Evolutionary conservation across 2,888 invertebrate genomes (phyloP), one percentile per base, ranked within the genome.

Genomic region (Hoplodrina blanda): DNA sequence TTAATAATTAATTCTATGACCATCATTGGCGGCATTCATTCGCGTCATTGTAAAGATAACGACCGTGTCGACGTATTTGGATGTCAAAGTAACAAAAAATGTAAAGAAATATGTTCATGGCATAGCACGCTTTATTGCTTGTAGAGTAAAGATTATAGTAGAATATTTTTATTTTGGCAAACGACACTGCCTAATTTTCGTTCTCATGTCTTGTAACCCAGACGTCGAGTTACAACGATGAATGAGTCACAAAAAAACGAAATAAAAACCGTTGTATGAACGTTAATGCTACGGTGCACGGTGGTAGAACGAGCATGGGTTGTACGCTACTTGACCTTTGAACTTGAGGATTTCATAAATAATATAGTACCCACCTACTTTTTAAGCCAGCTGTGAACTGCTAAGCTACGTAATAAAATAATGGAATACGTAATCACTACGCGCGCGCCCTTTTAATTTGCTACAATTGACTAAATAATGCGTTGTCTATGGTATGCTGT

Each of bases 211-310:
- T 83, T 75, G 67, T 46, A 41, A 46, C 17, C 46, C 46, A 46
- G 46, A 46, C 46, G 69, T 73, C 25, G 62, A 69, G 68, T 71
- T 49, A 41, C 46, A 56, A 73, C 73, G 53, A 73, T 81, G 73
- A 78, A 83, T 77, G 80, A 81, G 56, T 63, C 77, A 81, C 56
- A 71, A 79, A 80, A n/a, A 83, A 70, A 44, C 17, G 7, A 64
- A 72, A 72, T 59, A 73, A 78, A 76, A 73, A 73, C 56, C 15
- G 61, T 25, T 44, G 17, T 57, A 56, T 41, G 54, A 69, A 72
- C 65, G 65, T 65, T 68, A 71, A 53, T 59, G 66, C 59, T 64
- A 69, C 63, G 64, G 59, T 33, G 55, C 53, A 37, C 59, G 15
- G 20, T 41, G 62, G 56, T 54, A 63, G 69, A 50, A 37, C 66